Evolutionary conservation across 2,113 vertebrate genomes (phyloP), one percentile per base, ranked within the genome.

Genomic region (Paramormyrops kingsleyae): DNA sequence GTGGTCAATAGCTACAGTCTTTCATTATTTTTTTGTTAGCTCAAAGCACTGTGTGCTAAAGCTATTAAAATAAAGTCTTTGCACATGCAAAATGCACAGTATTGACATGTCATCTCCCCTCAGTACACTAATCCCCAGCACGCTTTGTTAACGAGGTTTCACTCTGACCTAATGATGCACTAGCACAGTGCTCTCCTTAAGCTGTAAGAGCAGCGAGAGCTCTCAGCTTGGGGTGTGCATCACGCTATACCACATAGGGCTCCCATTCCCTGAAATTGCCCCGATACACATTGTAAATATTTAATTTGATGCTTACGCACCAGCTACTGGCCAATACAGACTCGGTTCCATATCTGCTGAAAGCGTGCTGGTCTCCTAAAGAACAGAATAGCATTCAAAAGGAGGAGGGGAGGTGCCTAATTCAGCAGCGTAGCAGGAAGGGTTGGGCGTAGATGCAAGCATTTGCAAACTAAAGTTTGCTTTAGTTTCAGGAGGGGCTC

Each of bases 141-240:
- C 10, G 44, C 9, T 42, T 47, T 24, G 39, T n/a, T 44, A 84
- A n/a, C 7, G 44, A 24, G 21, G 70, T 5, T 19, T 12, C 44
- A 24, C 8, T 46, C 35, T 2, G 21, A 12, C 1, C 50, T 31
- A 53, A 85, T 27, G 46, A 53, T 9, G 24, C 13, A 42, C 8
- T 62, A 47, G 49, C 21, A 13, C 24, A 85, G 83, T 47, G 27
- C 52, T 83, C 74, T 90, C 53, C 42, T 87, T 90, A 74, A 52
- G 66, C 89, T 90, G 27, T 87, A 66, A 90, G 46, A 87, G 42
- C 44, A 15, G 70, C 4, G 66, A 62, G 70, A 53, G 89, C 35
- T 27, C 56, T 74, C 83, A 49, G 50, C 19, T 62, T 0, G 27
- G 19, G 59, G 19, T 47, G 27, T 49, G 8, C 53, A 27, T 90